phyloP scores from a whole-genome alignment of 2,888 invertebrate genomes.

The Pocota personata region DNA sequence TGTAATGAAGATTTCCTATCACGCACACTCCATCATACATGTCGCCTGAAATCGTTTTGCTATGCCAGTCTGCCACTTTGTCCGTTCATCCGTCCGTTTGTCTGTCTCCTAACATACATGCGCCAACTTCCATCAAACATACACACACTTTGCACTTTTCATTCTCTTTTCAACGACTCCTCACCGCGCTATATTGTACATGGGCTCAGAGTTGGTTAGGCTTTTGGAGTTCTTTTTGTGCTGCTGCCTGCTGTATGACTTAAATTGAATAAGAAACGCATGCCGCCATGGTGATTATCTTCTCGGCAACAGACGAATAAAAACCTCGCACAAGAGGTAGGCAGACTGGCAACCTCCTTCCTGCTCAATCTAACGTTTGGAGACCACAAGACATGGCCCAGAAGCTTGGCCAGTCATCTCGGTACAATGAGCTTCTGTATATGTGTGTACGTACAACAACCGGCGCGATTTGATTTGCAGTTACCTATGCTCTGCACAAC shows the following conservation, averaged over 20 bases:
- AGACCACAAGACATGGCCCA: conserved; percentile 19
- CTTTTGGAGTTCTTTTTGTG: conserved; percentile 13
- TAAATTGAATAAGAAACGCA: conserved; percentile 53
- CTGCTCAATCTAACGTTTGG: conserved; percentile 16
- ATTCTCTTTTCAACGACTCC: not conserved
- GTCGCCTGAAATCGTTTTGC: conserved; percentile 40
- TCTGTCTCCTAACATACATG: conserved; percentile 20
- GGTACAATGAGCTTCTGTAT: conserved; percentile 35
- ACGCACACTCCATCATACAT: conserved; percentile 46
- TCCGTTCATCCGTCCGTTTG: conserved; percentile 30
- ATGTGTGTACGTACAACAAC: not conserved
- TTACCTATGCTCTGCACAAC: not conserved
- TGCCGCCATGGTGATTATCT: conserved; percentile 47
- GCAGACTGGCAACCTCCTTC: conserved; percentile 33
- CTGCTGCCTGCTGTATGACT: conserved; percentile 12
- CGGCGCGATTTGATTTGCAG: not conserved
- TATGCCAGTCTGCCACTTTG: conserved; percentile 46
- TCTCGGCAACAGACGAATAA: not conserved
- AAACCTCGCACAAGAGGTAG: not conserved
- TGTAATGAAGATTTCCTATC: conserved; percentile 41
- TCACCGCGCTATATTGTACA: not conserved
- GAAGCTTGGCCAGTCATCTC: conserved; percentile 46
- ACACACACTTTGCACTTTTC: not conserved
- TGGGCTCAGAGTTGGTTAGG: conserved; percentile 10
- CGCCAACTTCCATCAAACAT: conserved; percentile 32